phyloP scores from a whole-genome alignment of 2,113 vertebrate species.

The Ageneiosus marmoratus region DNA sequence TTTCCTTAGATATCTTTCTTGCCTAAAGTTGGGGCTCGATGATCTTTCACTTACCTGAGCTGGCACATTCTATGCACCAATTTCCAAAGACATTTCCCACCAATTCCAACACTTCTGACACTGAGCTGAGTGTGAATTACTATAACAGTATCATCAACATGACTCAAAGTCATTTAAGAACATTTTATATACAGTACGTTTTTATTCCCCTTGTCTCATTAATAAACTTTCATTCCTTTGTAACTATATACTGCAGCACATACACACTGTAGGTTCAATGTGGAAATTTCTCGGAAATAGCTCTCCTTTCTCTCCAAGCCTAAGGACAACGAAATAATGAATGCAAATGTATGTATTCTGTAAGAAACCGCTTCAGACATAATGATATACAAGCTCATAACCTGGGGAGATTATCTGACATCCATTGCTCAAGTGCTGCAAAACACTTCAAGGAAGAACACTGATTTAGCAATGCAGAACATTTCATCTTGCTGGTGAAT shows the following conservation, averaged over 20 bases:
- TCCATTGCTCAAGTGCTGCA: slow-evolving; percentile 11
- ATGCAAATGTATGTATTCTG: slow-evolving; percentile 21
- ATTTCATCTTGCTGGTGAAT: slow-evolving; percentile 4
- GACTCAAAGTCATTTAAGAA: no score
- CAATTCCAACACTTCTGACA: neutral
- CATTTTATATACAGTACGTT: neutral
- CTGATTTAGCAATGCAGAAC: slow-evolving; percentile 7
- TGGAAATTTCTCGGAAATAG: neutral
- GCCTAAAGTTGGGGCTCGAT: neutral
- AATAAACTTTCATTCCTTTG: neutral
- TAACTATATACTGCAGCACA: no score
- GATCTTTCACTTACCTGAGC: neutral
- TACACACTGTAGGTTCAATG: neutral
- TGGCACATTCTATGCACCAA: neutral
- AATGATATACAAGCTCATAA: slow-evolving; percentile 22
- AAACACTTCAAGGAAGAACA: slow-evolving; percentile 19
- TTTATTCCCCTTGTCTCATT: neutral
- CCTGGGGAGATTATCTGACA: slow-evolving; percentile 16
- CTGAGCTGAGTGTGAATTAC: neutral
- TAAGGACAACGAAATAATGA: neutral
- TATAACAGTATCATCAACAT: neutral
- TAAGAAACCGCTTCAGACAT: neutral
- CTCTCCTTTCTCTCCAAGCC: neutral
- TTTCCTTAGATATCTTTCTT: no score
- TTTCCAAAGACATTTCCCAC: neutral